Evolutionary conservation across 2,113 vertebrate species (phyloP).

Genomic region (Rhynchomys soricoides): DNA sequence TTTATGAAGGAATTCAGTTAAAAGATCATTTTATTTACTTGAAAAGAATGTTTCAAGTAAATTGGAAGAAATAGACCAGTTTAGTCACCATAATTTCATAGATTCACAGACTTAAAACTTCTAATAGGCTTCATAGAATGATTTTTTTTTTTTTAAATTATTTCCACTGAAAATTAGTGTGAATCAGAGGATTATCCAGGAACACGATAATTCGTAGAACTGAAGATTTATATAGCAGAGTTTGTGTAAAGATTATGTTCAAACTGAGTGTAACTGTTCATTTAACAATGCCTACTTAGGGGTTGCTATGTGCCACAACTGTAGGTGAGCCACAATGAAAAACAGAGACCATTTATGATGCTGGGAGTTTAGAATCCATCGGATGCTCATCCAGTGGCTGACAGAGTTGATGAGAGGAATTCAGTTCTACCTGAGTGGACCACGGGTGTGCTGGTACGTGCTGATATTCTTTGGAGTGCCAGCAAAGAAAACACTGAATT

Average conservation of each 20-base stretch:
- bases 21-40: not conserved
- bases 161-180: not conserved
- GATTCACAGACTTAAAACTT: not conserved
- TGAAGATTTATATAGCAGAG: not conserved
- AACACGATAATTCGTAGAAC: not conserved
- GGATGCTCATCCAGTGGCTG: not conserved
- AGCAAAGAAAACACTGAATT: not conserved
- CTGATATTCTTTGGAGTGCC: not conserved
- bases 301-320: not conserved
- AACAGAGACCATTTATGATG: not conserved
- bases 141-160: not conserved
- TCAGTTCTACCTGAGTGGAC: not conserved
- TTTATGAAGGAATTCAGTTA: slow-evolving; percentile 31
- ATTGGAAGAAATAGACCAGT: not conserved
- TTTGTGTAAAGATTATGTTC: not conserved
- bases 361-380: not conserved
- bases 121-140: not conserved
- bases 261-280: not conserved
- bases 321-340: not conserved
- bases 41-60: too few relatives aligned
- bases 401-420: not conserved
- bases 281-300: not conserved
- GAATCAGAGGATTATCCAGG: not conserved
- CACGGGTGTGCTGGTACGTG: not conserved
- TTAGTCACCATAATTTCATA: not conserved